Evolutionary conservation across 2,113 vertebrate genomes (phyloP).

Genomic region (Semnornis frantzii): DNA sequence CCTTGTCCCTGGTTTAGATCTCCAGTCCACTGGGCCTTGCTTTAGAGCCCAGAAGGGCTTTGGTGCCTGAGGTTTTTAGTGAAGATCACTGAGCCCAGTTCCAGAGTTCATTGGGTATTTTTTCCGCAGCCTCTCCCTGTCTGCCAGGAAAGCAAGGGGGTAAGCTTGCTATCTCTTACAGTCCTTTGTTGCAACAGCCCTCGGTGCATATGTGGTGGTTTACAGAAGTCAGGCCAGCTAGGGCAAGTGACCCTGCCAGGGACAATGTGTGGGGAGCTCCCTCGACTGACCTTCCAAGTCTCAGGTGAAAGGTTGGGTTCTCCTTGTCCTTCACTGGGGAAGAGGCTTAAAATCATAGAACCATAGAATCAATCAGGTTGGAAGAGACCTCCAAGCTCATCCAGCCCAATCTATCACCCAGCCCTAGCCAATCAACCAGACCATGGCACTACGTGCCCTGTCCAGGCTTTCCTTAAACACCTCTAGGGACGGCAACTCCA

Average conservation of each 20-base stretch:
- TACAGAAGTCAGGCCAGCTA: accelerated
- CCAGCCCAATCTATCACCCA: no score
- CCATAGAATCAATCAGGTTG: no score
- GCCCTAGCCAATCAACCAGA: no score
- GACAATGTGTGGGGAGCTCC: not conserved
- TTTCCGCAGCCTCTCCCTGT: not conserved
- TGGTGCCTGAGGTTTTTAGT: not conserved
- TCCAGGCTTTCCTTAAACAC: no score
- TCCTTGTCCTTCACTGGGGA: not conserved
- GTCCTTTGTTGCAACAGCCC: not conserved
- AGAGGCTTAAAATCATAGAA: not conserved
- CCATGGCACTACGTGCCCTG: no score
- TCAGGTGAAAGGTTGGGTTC: not conserved
- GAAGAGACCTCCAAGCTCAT: no score
- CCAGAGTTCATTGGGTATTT: not conserved
- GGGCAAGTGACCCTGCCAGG: not conserved
- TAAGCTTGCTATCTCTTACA: not conserved
- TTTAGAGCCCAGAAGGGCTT: not conserved
- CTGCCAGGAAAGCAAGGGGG: not conserved
- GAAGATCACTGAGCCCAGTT: not conserved
- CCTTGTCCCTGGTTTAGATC: not conserved
- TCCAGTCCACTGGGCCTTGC: not conserved
- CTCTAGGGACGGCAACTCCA: no score
- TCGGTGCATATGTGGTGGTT: not conserved
- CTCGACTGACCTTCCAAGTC: not conserved